Evolutionary conservation across 92 coral and sea anemone species (phyloP).

Genomic region (Porites cylindrica): DNA sequence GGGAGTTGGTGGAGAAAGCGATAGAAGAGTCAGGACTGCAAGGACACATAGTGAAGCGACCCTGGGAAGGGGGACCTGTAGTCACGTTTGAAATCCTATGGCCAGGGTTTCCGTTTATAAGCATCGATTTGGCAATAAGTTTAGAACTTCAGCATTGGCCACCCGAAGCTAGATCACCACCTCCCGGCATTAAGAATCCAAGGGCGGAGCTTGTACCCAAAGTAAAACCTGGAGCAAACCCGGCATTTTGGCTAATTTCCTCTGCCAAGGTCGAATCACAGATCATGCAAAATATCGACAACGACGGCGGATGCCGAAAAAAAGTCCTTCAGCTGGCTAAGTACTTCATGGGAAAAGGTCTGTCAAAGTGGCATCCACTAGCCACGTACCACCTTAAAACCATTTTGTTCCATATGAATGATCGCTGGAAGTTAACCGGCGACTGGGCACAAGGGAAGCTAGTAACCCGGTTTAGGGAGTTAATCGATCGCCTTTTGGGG

Average conservation of each 20-base stretch:
- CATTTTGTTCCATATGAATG: constrained; percentile 36
- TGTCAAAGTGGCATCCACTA: constrained; percentile 22
- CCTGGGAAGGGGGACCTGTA: constrained; percentile 45
- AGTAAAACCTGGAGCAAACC: not conserved
- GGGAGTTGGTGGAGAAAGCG: constrained; percentile 22
- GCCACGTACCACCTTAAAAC: constrained; percentile 55
- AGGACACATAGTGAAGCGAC: constrained; percentile 25
- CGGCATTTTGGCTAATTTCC: constrained; percentile 49
- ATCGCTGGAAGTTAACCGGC: not conserved
- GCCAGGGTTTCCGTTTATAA: constrained; percentile 12
- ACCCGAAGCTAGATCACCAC: constrained; percentile 1
- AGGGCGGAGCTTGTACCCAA: constrained; percentile 30
- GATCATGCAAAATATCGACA: constrained; percentile 44
- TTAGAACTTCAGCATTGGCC: constrained; percentile 28
- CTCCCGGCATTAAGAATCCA: not conserved
- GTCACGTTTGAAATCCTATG: constrained; percentile 42
- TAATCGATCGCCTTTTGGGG: constrained; percentile 40
- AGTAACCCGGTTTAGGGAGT: constrained; percentile 39
- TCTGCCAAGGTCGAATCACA: constrained; percentile 33
- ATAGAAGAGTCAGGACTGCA: constrained; percentile 5
- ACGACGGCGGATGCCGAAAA: constrained; percentile 47
- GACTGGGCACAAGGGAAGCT: constrained; percentile 41
- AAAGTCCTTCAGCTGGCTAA: constrained; percentile 63
- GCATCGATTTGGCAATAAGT: constrained; percentile 52
- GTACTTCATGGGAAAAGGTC: constrained; percentile 37